Percentiles rank a stretch among this genome's conserved stretches.
These are phyloP conservation scores for Corydoras maculifer DNA, from an alignment of 2,113 vertebrate species.

Conservation along the genomic window DNA sequence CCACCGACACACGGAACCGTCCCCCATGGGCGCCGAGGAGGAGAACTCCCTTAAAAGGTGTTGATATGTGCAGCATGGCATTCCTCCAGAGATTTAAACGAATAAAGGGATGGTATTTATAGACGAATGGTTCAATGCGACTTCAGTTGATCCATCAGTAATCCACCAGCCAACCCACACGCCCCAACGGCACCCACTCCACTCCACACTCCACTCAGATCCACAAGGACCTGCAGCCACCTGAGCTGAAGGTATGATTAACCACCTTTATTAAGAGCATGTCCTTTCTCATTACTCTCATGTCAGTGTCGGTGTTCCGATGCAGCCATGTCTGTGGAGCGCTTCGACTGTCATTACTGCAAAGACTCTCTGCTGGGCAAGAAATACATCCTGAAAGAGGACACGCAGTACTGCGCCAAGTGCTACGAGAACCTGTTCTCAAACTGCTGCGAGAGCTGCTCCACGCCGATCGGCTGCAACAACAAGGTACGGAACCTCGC, in stretches of 20 bases:
- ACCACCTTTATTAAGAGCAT: too few species aligned
- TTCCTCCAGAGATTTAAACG: constrained; percentile 64
- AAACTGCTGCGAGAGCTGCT: constrained; percentile 82
- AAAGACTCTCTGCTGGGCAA: constrained; percentile 82
- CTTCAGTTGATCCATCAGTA: constrained; percentile 54
- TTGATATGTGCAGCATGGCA: constrained; percentile 53
- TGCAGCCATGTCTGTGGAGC: constrained; percentile 68
- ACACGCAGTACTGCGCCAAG: constrained; percentile 78
- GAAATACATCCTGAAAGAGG: constrained; percentile 80
- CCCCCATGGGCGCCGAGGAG: too few species aligned
- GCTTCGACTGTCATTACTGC: constrained; percentile 83
- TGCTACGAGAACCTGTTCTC: constrained; percentile 86
- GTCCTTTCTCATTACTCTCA: background rate
- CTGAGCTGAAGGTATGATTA: constrained; percentile 42
- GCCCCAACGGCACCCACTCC: constrained; percentile 10
- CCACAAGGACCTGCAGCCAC: constrained; percentile 38
- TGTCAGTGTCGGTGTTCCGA: constrained; percentile 7
- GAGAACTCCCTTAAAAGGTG: constrained; percentile 67
- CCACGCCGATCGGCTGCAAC: constrained; percentile 76
- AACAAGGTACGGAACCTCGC: constrained; percentile 72
- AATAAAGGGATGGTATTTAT: constrained; percentile 72
- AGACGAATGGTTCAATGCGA: constrained; percentile 59
- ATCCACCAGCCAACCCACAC: constrained; percentile 33
- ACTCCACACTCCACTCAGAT: constrained; percentile 17
- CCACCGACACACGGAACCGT: too few species aligned